A percentile compares a stretch with the other conserved stretches of the same genome.
phyloP scores from a whole-genome alignment of 23 tunicate genomes.

The Diplosoma virens region DNA sequence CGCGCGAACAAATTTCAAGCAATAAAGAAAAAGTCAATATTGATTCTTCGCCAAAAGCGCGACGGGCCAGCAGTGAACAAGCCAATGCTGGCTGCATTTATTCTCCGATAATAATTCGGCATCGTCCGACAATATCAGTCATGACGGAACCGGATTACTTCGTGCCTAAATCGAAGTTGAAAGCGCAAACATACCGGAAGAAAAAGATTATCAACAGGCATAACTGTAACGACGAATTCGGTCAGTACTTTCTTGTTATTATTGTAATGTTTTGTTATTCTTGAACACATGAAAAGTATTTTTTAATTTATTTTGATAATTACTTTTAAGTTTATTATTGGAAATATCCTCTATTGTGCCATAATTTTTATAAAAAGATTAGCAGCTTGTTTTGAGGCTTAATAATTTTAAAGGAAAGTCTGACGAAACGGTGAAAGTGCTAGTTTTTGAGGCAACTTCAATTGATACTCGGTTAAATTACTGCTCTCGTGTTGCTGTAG shows the following conservation, averaged over 20 bases:
- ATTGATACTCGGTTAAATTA: too few species aligned
- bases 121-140: conserved; percentile 25
- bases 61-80: background rate
- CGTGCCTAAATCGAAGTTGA: conserved; percentile 13
- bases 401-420: too few species aligned
- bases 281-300: too few species aligned
- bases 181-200: background rate
- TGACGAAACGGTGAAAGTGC: too few species aligned
- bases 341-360: too few species aligned
- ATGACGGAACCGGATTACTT: conserved; percentile 32
- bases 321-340: too few species aligned
- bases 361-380: too few species aligned
- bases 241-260: background rate
- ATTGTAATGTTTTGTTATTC: too few species aligned
- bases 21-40: background rate
- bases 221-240: conserved; percentile 17
- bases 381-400: too few species aligned
- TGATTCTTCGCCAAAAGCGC: background rate
- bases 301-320: too few species aligned
- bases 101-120: background rate
- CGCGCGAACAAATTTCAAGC: background rate
- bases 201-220: background rate
- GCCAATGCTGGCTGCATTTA: background rate
- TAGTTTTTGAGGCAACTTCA: too few species aligned
- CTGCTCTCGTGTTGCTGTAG: too few species aligned